Evolutionary conservation across 1,140 invertebrate genomes (phyloP).

Genomic region (Trinorchestia longiramus): DNA sequence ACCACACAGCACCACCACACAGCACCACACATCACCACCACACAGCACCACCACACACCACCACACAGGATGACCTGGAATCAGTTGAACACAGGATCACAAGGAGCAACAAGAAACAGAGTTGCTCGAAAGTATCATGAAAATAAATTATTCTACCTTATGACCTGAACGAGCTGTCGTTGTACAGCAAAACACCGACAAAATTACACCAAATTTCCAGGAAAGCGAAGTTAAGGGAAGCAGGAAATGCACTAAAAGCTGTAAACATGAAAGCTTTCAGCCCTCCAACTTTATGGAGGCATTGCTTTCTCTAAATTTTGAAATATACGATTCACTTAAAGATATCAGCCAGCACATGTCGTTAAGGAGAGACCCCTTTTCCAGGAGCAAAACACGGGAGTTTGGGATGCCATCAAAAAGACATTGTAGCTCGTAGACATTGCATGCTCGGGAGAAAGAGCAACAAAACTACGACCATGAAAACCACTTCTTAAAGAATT

Average conservation of each 20-base stretch:
- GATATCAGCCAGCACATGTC: neutral
- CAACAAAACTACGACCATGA: neutral
- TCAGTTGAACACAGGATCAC: no score
- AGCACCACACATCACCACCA: neutral
- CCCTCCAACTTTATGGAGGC: neutral
- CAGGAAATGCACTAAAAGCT: no score
- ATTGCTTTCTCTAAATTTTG: neutral
- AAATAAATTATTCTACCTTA: neutral
- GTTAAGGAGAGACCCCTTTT: neutral
- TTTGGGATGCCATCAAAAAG: neutral
- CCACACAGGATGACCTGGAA: neutral
- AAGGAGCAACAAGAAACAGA: no score
- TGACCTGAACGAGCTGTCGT: neutral
- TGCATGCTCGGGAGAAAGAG: no score
- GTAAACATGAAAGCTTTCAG: neutral
- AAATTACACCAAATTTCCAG: neutral
- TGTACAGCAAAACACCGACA: neutral
- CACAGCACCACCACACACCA: neutral
- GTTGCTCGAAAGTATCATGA: no score
- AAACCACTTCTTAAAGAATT: neutral
- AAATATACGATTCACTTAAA: neutral
- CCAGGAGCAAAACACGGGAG: neutral
- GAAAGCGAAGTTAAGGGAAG: neutral
- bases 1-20: neutral
- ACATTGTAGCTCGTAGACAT: neutral